phyloP scores from a whole-genome alignment of 2,113 vertebrate genomes.

The Eptesicus fuscus region DNA sequence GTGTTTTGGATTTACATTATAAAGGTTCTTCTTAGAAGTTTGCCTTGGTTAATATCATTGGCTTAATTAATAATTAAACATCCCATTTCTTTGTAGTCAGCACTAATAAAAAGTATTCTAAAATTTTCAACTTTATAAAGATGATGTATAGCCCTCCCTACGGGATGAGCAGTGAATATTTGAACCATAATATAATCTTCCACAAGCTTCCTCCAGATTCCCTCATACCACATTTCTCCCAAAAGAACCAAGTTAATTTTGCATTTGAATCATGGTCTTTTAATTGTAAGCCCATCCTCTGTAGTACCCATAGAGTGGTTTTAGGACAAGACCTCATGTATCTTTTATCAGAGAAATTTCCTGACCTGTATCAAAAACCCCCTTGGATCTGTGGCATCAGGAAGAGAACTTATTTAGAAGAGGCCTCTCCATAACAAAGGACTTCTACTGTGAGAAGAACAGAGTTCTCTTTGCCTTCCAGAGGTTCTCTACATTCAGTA shows the following conservation, averaged over 20 bases:
- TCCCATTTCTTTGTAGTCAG: background rate
- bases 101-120: background rate
- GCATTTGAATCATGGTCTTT: background rate
- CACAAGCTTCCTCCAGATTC: background rate
- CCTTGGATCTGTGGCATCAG: background rate
- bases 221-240: background rate
- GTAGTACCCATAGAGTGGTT: background rate
- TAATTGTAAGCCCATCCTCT: background rate
- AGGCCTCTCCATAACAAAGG: background rate
- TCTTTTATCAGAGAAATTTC: background rate
- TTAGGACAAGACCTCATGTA: background rate
- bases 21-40: background rate
- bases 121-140: background rate
- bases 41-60: background rate
- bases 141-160: background rate
- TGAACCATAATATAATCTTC: background rate
- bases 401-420: background rate
- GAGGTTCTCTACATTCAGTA: background rate
- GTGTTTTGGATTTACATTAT: background rate
- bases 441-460: background rate
- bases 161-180: background rate
- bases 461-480: background rate
- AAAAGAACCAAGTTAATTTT: background rate
- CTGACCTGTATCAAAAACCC: background rate
- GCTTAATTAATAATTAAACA: slow-evolving; percentile 6